These are phyloP conservation scores for Caenorhabditis briggsae DNA, from an alignment of 1,140 invertebrate genomes.

Conservation along the genomic window DNA sequence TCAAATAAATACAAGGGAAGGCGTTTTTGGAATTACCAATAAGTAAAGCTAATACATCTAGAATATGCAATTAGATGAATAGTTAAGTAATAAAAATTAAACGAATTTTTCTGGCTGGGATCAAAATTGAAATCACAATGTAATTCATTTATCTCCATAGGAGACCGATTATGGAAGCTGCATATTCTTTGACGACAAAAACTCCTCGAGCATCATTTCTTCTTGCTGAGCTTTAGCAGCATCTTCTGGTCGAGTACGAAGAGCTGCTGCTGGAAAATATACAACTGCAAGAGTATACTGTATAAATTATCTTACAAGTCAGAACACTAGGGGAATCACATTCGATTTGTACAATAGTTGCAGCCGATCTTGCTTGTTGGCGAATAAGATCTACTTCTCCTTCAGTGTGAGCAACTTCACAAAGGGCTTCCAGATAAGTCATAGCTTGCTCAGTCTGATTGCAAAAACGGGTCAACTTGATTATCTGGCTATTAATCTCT, in stretches of 20 bases:
- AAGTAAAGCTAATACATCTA: slow-evolving; percentile 6
- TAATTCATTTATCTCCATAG: neutral
- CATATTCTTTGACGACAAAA: slow-evolving; percentile 46
- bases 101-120: neutral
- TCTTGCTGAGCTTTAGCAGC: slow-evolving; percentile 49
- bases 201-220: slow-evolving; percentile 64
- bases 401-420: slow-evolving; percentile 49
- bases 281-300: neutral
- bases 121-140: neutral
- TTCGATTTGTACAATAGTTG: slow-evolving; percentile 57
- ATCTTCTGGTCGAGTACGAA: slow-evolving; percentile 51
- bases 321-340: slow-evolving; percentile 6
- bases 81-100: neutral
- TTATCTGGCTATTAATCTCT: slow-evolving; percentile 50
- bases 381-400: slow-evolving; percentile 59
- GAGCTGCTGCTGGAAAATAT: neutral
- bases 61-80: neutral
- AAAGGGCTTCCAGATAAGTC: slow-evolving; percentile 62
- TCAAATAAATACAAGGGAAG: slow-evolving; percentile 1
- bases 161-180: neutral
- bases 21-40: neutral
- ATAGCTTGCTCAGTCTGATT: slow-evolving; percentile 62
- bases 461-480: slow-evolving; percentile 58
- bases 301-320: neutral
- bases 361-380: slow-evolving; percentile 52